phyloP scores from a whole-genome alignment of 2,797 vertebrate species.

The Thamnophis elegans region DNA sequence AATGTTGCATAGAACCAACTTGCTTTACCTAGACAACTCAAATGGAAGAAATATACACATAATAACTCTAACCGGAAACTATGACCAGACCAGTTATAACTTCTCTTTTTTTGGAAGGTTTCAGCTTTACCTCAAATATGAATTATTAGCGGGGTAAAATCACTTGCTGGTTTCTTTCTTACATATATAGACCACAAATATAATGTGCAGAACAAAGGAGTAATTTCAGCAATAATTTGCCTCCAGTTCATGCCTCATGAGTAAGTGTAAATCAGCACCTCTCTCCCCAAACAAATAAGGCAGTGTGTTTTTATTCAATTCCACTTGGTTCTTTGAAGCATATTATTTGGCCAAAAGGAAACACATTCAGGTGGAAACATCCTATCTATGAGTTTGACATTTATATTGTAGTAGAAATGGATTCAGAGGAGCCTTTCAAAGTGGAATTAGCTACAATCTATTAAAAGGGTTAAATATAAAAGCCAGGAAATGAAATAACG shows the following conservation, averaged over 20 bases:
- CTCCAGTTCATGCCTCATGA: background rate
- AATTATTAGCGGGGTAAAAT: slow-evolving; percentile 19
- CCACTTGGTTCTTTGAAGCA: background rate
- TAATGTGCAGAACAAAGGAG: background rate
- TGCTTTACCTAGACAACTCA: background rate
- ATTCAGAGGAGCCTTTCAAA: slow-evolving; percentile 42
- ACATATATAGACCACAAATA: slow-evolving; percentile 21
- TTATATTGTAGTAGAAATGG: slow-evolving; percentile 42
- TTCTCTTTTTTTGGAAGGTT: background rate
- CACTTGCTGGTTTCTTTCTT: background rate
- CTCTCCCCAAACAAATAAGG: slow-evolving; percentile 5
- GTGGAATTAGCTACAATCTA: slow-evolving; percentile 46
- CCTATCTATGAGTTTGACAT: slow-evolving; percentile 37
- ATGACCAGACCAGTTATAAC: background rate
- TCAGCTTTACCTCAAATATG: background rate
- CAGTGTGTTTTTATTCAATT: slow-evolving; percentile 28
- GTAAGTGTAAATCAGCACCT: slow-evolving; percentile 4
- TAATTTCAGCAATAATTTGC: slow-evolving; percentile 26
- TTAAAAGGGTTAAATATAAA: slow-evolving; percentile 42
- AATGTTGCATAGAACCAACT: background rate
- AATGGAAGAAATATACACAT: background rate
- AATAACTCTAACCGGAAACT: background rate
- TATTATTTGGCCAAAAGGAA: slow-evolving; percentile 32
- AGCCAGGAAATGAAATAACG: slow-evolving; percentile 29
- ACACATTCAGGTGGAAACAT: slow-evolving; percentile 30